Percentiles rank a stretch among this genome's conserved stretches.
These are phyloP conservation scores for Neodiprion virginianus DNA, from an alignment of 1,140 invertebrate genomes.

Conservation along the genomic window DNA sequence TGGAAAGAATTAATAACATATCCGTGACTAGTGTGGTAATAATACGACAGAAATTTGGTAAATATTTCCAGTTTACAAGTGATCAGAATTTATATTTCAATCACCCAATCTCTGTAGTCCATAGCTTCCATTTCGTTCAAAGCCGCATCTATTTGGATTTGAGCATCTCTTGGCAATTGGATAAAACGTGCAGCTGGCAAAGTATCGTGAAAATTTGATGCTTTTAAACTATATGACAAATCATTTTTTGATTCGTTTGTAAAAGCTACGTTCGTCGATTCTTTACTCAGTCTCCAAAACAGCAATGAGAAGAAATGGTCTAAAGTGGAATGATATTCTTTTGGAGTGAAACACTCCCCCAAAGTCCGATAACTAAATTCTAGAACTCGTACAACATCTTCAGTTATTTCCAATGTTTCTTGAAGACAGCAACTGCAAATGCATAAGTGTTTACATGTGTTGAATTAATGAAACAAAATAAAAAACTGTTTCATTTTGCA, in stretches of 20 bases:
- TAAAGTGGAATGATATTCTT: conserved; percentile 53
- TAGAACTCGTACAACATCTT: conserved; percentile 60
- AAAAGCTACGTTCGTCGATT: conserved; percentile 26
- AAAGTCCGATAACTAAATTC: conserved; percentile 63
- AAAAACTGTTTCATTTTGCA: conserved; percentile 37
- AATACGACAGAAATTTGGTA: conserved; percentile 18
- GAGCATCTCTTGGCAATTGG: conserved; percentile 75
- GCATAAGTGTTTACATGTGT: conserved; percentile 53
- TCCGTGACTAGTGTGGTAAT: conserved; percentile 10
- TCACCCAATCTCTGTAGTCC: conserved; percentile 82
- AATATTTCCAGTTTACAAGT: background rate
- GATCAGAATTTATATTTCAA: conserved; percentile 19
- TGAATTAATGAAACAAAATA: conserved; percentile 29
- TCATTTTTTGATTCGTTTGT: conserved; percentile 16
- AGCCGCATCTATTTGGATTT: conserved; percentile 79
- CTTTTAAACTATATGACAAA: conserved; percentile 8
- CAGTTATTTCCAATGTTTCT: conserved; percentile 59
- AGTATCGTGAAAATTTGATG: conserved; percentile 49
- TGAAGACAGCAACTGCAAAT: conserved; percentile 56
- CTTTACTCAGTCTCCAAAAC: conserved; percentile 56
- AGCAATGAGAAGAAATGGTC: conserved; percentile 66
- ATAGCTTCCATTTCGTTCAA: conserved; percentile 82
- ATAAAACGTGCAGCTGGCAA: conserved; percentile 64
- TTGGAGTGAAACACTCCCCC: conserved; percentile 58
- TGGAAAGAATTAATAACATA: conserved; percentile 47